These are phyloP conservation scores for Gambusia holbrooki DNA, from an alignment of 2,113 vertebrate species.

Conservation along the genomic window DNA sequence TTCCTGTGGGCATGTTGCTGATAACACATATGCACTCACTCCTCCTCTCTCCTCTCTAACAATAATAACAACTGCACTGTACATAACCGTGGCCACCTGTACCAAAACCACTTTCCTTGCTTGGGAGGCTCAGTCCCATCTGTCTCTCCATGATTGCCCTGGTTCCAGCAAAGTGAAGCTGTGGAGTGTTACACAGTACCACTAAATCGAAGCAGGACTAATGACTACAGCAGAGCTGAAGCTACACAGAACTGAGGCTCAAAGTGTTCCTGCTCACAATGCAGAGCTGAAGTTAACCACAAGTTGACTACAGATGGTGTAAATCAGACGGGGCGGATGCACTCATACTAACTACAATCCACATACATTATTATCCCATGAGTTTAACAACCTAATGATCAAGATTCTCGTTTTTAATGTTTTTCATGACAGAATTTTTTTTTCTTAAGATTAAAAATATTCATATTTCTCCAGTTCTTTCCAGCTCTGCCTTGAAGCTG, in stretches of 20 bases:
- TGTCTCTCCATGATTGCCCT: conserved; percentile 40
- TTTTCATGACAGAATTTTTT: background rate
- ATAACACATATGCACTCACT: conserved; percentile 43
- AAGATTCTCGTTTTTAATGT: background rate
- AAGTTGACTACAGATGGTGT: conserved; percentile 50
- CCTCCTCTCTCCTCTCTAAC: conserved; percentile 42
- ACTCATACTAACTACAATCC: background rate
- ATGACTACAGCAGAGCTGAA: conserved; percentile 61
- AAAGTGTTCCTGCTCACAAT: conserved; percentile 35
- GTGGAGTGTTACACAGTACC: conserved; percentile 57
- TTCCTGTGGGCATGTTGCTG: conserved; percentile 60
- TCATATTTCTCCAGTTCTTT: background rate
- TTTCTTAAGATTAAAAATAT: background rate
- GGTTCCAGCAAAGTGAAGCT: conserved; percentile 48
- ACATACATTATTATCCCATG: background rate
- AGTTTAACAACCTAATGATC: background rate
- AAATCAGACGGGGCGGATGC: background rate
- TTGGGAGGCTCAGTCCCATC: conserved; percentile 16
- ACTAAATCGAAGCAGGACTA: conserved; percentile 60
- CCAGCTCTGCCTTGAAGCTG: background rate
- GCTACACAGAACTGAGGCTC: conserved; percentile 37
- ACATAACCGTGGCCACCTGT: conserved; percentile 45
- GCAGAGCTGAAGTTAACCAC: conserved; percentile 48
- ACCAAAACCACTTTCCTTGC: conserved; percentile 35
- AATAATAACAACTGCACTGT: conserved; percentile 27